Conservation (phyloP, 2,797 vertebrate genomes). For the Muraenolepis orangiensis region DNA sequence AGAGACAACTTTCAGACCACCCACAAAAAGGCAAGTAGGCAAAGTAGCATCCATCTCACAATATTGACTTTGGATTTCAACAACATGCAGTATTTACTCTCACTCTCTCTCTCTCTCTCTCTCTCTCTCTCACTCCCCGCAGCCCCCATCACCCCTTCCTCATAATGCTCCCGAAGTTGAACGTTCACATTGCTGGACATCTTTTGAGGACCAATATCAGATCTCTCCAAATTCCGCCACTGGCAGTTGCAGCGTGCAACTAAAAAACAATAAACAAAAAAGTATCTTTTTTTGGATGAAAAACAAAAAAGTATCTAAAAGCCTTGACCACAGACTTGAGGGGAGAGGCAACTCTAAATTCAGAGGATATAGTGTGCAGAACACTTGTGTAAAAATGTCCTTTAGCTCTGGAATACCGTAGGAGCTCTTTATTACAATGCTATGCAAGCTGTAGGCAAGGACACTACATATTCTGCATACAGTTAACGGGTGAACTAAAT, state of each 20-base stretch:
- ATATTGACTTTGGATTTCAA: not conserved
- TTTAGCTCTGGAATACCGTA: slow-evolving; percentile 19
- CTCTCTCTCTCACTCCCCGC: slow-evolving; percentile 9
- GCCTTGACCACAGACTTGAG: slow-evolving; percentile 43
- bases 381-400: slow-evolving; percentile 40
- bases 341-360: slow-evolving; percentile 13
- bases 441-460: slow-evolving; percentile 46
- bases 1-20: slow-evolving; percentile 41
- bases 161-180: slow-evolving; percentile 21
- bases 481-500: slow-evolving; percentile 35
- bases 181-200: slow-evolving; percentile 5
- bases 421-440: slow-evolving; percentile 37
- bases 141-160: slow-evolving; percentile 21
- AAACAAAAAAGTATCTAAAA: slow-evolving; percentile 39
- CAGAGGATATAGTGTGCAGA: slow-evolving; percentile 31
- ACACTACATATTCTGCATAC: slow-evolving; percentile 40
- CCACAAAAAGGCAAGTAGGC: slow-evolving; percentile 40
- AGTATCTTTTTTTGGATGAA: no score
- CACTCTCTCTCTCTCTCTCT: slow-evolving; percentile 10
- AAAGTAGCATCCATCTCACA: not conserved
- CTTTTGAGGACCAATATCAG: slow-evolving; percentile 32
- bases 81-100: not conserved
- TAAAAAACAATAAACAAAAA: no score
- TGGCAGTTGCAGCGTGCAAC: slow-evolving; percentile 18
- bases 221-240: slow-evolving; percentile 29